Conservation (phyloP, 1,140 invertebrate species). For the Pristionchus pacificus region DNA sequence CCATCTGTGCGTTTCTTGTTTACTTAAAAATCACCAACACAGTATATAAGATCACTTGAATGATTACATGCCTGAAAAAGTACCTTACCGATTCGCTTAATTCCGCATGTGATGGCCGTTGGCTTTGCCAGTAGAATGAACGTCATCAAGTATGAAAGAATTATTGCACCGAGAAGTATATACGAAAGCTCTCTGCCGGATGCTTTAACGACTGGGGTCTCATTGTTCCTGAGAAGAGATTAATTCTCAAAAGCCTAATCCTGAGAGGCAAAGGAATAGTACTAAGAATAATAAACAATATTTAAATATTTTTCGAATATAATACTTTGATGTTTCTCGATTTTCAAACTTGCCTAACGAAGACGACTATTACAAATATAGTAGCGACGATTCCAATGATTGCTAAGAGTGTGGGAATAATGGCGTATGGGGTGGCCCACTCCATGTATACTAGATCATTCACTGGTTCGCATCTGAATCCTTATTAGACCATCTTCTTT, state of each 20-base stretch:
- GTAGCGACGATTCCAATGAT: conserved; percentile 64
- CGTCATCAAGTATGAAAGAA: conserved; percentile 66
- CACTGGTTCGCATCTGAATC: conserved; percentile 58
- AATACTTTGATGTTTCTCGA: too few relatives aligned
- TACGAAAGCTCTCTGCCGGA: conserved; percentile 77
- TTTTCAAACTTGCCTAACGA: conserved; percentile 49
- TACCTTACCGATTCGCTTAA: conserved; percentile 65
- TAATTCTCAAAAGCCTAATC: too few relatives aligned
- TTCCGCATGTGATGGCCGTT: conserved; percentile 65
- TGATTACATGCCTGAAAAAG: too few relatives aligned
- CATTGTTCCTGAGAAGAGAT: conserved; percentile 62
- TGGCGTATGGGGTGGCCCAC: conserved; percentile 64
- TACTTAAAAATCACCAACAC: too few relatives aligned
- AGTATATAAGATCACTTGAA: too few relatives aligned
- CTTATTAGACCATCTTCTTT: conserved; percentile 49
- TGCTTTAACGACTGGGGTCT: conserved; percentile 76
- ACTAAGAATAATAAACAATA: too few relatives aligned
- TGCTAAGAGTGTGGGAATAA: conserved; percentile 64
- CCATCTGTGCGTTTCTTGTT: too few relatives aligned
- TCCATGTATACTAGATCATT: conserved; percentile 64
- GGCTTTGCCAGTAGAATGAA: conserved; percentile 68
- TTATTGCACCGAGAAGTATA: conserved; percentile 68
- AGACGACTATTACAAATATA: conserved; percentile 60
- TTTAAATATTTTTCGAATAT: too few relatives aligned
- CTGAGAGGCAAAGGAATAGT: neutral